A percentile compares a stretch with the other conserved stretches of the same genome.
Conservation (phyloP, 2,888 invertebrate genomes). For the Pyrrhosoma nymphula region DNA sequence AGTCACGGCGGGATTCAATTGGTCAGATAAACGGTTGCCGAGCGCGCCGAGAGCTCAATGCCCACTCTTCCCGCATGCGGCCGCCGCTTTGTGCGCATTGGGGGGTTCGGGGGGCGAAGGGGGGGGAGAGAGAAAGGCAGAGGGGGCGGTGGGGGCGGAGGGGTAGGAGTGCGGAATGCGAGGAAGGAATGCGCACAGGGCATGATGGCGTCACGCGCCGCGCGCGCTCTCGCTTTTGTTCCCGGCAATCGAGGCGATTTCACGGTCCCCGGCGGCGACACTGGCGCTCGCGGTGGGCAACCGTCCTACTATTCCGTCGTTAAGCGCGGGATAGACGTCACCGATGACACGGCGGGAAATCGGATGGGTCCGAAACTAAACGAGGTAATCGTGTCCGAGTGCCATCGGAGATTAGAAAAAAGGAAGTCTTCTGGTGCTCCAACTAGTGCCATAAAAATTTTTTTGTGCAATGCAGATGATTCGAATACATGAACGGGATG, state of each 20-base stretch:
- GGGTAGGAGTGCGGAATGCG: background rate
- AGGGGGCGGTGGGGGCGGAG: too few relatives aligned
- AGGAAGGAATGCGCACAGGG: background rate
- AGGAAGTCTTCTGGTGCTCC: too few relatives aligned
- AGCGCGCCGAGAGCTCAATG: background rate
- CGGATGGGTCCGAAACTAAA: background rate
- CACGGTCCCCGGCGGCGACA: background rate
- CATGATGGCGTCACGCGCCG: background rate
- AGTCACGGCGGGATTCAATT: background rate
- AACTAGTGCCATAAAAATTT: too few relatives aligned
- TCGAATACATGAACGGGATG: too few relatives aligned
- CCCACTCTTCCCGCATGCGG: background rate
- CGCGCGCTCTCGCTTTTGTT: background rate
- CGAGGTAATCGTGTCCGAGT: background rate
- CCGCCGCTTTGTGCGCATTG: background rate
- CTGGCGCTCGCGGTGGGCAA: background rate
- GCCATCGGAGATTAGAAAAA: background rate
- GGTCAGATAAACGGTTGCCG: background rate
- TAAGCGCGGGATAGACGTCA: background rate
- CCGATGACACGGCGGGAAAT: background rate
- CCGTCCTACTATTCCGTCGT: background rate
- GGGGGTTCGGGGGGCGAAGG: background rate
- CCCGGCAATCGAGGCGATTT: background rate
- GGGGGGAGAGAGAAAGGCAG: background rate
- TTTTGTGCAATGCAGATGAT: too few relatives aligned